phyloP scores from a whole-genome alignment of 2,113 vertebrate species.

The Gnathonemus echidnorhynchus region DNA sequence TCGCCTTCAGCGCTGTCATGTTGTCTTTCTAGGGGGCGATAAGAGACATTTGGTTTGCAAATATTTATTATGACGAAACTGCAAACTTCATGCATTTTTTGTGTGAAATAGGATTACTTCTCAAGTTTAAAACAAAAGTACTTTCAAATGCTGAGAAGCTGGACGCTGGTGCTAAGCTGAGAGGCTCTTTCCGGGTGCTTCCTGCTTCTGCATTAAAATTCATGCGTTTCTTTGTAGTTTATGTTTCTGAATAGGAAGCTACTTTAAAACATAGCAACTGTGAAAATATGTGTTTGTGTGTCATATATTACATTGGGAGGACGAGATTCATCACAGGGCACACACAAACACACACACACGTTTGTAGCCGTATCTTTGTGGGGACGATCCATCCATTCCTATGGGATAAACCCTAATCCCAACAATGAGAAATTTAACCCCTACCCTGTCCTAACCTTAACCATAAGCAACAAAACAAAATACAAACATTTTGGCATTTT shows the following conservation, averaged over 20 bases:
- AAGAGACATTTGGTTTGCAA: constrained; percentile 5
- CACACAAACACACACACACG: background rate
- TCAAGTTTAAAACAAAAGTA: constrained; percentile 12
- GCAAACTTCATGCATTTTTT: background rate
- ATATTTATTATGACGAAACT: background rate
- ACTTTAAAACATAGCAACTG: background rate
- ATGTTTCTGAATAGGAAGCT: background rate
- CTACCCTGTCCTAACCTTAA: background rate
- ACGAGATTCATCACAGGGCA: background rate
- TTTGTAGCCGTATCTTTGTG: background rate
- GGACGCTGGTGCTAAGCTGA: too few species aligned
- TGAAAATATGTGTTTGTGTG: background rate
- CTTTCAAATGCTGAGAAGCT: background rate
- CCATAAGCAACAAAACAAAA: background rate
- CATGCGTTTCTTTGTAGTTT: background rate
- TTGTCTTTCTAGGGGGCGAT: background rate
- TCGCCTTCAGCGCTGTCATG: background rate
- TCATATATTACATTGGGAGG: background rate
- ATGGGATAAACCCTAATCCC: background rate
- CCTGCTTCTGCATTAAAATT: background rate
- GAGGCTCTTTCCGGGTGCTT: background rate
- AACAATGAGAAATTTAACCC: background rate
- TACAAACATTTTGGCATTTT: background rate
- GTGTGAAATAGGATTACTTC: background rate
- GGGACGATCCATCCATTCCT: background rate